Conservation (phyloP, 2,888 invertebrate genomes). For the Tineola bisselliella region DNA sequence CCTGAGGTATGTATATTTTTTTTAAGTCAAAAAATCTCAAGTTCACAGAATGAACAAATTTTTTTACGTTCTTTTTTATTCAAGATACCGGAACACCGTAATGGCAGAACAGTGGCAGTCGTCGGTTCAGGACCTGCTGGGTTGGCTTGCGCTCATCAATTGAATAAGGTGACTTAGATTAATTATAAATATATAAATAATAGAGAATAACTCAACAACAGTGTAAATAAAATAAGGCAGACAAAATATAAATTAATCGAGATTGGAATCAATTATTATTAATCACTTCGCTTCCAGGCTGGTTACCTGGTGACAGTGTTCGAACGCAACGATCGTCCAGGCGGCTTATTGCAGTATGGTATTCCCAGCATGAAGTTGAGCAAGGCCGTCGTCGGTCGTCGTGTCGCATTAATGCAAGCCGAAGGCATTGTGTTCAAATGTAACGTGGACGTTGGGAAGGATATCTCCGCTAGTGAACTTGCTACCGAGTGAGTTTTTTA, state of each 20-base stretch:
- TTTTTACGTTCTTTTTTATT: slow-evolving; percentile 22
- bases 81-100: slow-evolving; percentile 76
- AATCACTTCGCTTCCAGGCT: slow-evolving; percentile 57
- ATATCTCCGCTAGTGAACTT: slow-evolving; percentile 80
- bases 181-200: too few species aligned
- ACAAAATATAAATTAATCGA: too few species aligned
- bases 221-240: too few species aligned
- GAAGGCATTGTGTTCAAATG: slow-evolving; percentile 94
- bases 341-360: slow-evolving; percentile 96
- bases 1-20: slow-evolving; percentile 67
- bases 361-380: slow-evolving; percentile 99
- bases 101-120: slow-evolving; percentile 86
- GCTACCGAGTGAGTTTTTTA: slow-evolving; percentile 64
- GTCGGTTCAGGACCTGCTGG: slow-evolving; percentile 96
- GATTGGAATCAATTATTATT: neutral
- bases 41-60: neutral
- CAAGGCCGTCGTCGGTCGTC: slow-evolving; percentile 90
- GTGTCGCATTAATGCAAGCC: slow-evolving; percentile 84
- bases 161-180: slow-evolving; percentile 94
- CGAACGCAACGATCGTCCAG: slow-evolving; percentile 95
- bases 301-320: slow-evolving; percentile 97
- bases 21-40: too few species aligned
- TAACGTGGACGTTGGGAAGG: slow-evolving; percentile 90
- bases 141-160: slow-evolving; percentile 94
- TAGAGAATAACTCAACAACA: too few species aligned